A percentile compares a stretch with the other conserved stretches of the same genome.
These are phyloP conservation scores for Myopa testacea DNA, from an alignment of 2,888 invertebrate genomes.

Conservation along the genomic window DNA sequence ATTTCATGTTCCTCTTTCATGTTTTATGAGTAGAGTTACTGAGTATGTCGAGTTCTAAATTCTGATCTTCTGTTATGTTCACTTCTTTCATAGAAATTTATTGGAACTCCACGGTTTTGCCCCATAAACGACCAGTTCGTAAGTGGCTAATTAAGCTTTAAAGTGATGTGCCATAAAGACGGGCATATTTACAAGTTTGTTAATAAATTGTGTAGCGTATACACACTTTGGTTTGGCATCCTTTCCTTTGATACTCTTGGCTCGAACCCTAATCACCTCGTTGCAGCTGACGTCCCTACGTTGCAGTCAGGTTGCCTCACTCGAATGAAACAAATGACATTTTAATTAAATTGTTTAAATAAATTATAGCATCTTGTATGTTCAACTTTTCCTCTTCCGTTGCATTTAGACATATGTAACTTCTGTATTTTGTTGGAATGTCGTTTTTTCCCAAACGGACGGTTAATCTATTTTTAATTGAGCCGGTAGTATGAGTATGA, in stretches of 20 bases:
- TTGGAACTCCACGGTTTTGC: background rate
- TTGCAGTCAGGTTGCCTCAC: constrained; percentile 40
- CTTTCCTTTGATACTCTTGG: background rate
- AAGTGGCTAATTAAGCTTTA: background rate
- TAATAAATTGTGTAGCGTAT: too few relatives aligned
- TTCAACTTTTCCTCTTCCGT: background rate
- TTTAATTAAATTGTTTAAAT: constrained; percentile 67
- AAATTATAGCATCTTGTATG: constrained; percentile 52
- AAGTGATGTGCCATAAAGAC: background rate
- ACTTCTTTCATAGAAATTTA: constrained; percentile 20
- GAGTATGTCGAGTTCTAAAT: background rate
- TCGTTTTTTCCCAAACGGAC: constrained; percentile 37
- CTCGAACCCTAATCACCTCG: background rate
- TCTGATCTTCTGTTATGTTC: background rate
- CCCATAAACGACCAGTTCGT: background rate
- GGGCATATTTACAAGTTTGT: too few relatives aligned
- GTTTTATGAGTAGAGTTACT: too few relatives aligned
- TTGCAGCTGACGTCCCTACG: constrained; percentile 29
- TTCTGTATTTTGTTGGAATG: constrained; percentile 41
- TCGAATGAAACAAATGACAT: constrained; percentile 61
- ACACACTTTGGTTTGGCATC: too few relatives aligned
- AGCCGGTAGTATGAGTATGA: constrained; percentile 50
- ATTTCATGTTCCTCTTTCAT: too few relatives aligned
- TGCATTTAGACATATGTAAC: background rate
- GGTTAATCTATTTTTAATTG: constrained; percentile 66